These are phyloP conservation scores for Helostoma temminkii DNA, from an alignment of 2,797 vertebrate species.

Conservation along the genomic window DNA sequence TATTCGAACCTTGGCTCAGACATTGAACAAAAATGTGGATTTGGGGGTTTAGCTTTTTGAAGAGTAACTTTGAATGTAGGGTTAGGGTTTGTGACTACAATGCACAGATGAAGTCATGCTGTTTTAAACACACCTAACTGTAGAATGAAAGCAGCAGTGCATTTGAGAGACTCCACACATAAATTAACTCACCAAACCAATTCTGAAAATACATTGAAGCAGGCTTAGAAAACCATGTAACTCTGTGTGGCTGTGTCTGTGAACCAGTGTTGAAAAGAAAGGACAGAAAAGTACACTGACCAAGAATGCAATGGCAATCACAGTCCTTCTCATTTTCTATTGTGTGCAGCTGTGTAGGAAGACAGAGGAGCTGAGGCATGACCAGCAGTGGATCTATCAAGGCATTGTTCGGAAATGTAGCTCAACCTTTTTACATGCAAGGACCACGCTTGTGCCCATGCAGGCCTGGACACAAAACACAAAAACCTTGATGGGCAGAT, in stretches of 20 bases:
- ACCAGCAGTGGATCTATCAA: slow-evolving; percentile 46
- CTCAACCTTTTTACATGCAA: slow-evolving; percentile 43
- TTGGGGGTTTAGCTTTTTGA: too few relatives aligned
- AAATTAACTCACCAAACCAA: slow-evolving; percentile 10
- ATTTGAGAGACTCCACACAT: slow-evolving; percentile 13
- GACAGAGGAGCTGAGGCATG: slow-evolving; percentile 38
- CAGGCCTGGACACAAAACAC: slow-evolving; percentile 6
- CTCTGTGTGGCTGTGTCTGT: slow-evolving; percentile 9
- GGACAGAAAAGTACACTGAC: slow-evolving; percentile 4
- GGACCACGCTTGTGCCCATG: slow-evolving; percentile 28
- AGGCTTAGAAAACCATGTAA: slow-evolving; percentile 4
- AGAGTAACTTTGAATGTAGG: slow-evolving; percentile 1
- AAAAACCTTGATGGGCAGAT: slow-evolving; percentile 22
- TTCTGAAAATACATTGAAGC: slow-evolving; percentile 22
- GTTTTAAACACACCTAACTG: background rate
- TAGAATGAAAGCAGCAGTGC: background rate
- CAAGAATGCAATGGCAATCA: slow-evolving; percentile 25
- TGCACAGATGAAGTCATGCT: background rate
- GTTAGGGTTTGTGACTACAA: too few relatives aligned
- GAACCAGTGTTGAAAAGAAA: slow-evolving; percentile 14
- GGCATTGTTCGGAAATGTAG: slow-evolving; percentile 58
- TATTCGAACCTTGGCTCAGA: too few relatives aligned
- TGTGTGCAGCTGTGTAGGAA: slow-evolving; percentile 36
- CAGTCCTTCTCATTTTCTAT: slow-evolving; percentile 42
- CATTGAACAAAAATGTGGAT: too few relatives aligned